phyloP scores from a whole-genome alignment of 2,888 invertebrate species.

The Cephus pygmeus region DNA sequence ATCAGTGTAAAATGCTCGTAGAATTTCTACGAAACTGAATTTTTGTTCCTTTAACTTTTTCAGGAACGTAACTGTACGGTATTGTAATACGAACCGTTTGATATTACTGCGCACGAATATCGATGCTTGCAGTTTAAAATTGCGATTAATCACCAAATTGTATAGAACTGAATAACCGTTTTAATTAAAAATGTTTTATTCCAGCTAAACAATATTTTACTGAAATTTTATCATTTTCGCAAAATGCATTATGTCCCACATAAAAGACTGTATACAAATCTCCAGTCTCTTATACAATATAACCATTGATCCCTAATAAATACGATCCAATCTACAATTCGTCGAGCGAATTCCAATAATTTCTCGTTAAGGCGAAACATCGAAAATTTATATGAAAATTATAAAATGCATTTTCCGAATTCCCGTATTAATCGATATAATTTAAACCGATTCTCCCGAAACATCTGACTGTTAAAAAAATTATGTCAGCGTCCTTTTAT shows the following conservation, averaged over 20 bases:
- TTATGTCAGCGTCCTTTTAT: background rate
- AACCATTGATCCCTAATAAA: background rate
- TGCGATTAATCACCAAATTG: background rate
- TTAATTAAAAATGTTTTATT: background rate
- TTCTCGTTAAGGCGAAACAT: background rate
- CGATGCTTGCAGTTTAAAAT: background rate
- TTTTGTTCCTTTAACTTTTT: background rate
- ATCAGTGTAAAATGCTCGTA: background rate
- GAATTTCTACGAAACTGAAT: background rate
- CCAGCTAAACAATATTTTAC: background rate
- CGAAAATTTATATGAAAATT: background rate
- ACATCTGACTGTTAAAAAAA: background rate
- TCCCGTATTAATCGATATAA: background rate
- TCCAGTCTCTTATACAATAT: background rate
- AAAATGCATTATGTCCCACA: too few species aligned
- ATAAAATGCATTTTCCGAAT: background rate
- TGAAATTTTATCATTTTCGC: background rate
- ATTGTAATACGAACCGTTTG: background rate
- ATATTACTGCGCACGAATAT: background rate
- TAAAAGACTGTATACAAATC: too few species aligned
- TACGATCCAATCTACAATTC: background rate
- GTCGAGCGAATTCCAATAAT: background rate
- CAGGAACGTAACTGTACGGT: background rate
- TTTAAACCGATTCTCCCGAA: background rate
- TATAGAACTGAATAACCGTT: background rate